phyloP scores from a whole-genome alignment of 2,113 vertebrate species.

The Danionella cerebrum region DNA sequence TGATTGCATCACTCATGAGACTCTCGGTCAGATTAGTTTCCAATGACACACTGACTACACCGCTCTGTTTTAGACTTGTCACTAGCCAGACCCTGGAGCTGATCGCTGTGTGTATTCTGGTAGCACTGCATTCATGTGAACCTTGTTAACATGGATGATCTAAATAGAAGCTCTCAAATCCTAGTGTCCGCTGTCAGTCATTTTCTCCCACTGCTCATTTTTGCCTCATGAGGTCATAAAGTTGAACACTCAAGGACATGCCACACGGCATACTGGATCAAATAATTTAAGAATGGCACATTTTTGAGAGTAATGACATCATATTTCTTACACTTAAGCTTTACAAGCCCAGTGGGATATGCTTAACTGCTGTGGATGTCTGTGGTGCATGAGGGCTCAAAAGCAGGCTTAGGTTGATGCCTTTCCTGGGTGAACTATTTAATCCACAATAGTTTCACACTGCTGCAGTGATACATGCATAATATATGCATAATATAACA shows the following conservation, averaged over 20 bases:
- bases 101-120: not conserved
- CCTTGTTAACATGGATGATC: not conserved
- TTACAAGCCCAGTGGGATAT: too few relatives aligned
- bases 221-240: not conserved
- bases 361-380: too few relatives aligned
- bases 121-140: not conserved
- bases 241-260: not conserved
- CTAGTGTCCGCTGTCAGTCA: constrained; percentile 1
- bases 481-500: too few relatives aligned
- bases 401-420: too few relatives aligned
- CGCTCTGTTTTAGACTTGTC: constrained; percentile 7
- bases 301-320: too few relatives aligned
- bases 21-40: not conserved
- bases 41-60: not conserved
- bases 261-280: not conserved
- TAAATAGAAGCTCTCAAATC: not conserved
- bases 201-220: not conserved
- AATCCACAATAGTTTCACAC: too few relatives aligned
- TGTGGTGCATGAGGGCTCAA: too few relatives aligned
- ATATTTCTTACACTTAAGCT: too few relatives aligned
- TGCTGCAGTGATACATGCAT: too few relatives aligned
- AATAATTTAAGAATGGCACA: too few relatives aligned
- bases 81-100: not conserved
- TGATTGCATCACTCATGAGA: constrained; percentile 25
- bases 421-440: too few relatives aligned